A percentile compares a stretch with the other conserved stretches of the same genome.
phyloP scores from a whole-genome alignment of 2,888 invertebrate species.

The Lepidocyrtoides sp. region DNA sequence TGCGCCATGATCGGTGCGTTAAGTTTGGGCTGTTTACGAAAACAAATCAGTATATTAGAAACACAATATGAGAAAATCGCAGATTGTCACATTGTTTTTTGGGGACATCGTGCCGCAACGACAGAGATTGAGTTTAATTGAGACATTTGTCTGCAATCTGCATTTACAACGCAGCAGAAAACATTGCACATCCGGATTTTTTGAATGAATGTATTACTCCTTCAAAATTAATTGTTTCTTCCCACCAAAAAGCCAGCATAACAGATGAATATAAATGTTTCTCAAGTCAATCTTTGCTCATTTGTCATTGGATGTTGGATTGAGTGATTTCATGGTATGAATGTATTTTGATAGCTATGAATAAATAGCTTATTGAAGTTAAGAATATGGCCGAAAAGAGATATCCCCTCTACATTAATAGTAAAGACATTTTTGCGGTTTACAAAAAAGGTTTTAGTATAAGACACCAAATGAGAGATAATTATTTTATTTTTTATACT shows the following conservation, averaged over 20 bases:
- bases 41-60: background rate
- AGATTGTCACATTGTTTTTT: slow-evolving; percentile 1
- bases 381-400: too few species aligned
- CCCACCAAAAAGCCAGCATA: too few species aligned
- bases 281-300: too few species aligned
- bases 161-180: background rate
- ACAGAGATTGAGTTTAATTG: background rate
- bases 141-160: background rate
- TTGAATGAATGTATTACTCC: background rate
- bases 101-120: background rate
- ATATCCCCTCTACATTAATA: too few species aligned
- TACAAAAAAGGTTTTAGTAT: background rate
- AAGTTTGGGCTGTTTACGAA: background rate
- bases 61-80: background rate
- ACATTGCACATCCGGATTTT: background rate
- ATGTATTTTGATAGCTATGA: too few species aligned
- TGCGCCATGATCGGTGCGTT: background rate
- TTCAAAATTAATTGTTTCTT: too few species aligned
- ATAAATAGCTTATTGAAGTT: too few species aligned
- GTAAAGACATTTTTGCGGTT: background rate
- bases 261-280: too few species aligned
- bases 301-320: too few species aligned
- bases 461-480: too few species aligned
- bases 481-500: too few species aligned
- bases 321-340: too few species aligned